phyloP scores from a whole-genome alignment of 2,797 vertebrate genomes.

The Mormyrops boulengeri region DNA sequence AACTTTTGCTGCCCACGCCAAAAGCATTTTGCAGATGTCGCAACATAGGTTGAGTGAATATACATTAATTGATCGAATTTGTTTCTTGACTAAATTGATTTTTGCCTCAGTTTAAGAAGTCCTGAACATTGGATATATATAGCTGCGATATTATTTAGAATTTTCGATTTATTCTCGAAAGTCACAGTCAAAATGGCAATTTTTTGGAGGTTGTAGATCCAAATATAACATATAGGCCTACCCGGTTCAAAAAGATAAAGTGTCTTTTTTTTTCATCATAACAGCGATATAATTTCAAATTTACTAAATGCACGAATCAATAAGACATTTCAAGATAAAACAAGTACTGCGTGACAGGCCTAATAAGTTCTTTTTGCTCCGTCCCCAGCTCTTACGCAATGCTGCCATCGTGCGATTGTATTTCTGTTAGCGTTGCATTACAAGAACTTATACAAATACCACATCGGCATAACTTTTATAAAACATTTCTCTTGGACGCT shows the following conservation, averaged over 20 bases:
- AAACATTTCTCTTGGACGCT: not conserved
- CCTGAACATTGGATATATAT: not conserved
- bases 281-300: not conserved
- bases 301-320: not conserved
- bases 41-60: not conserved
- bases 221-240: not conserved
- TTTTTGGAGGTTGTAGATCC: not conserved
- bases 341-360: not conserved
- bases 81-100: not conserved
- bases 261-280: not conserved
- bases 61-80: not conserved
- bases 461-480: not conserved
- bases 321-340: not conserved
- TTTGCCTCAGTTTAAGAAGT: not conserved
- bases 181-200: not conserved
- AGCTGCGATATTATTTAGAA: not conserved
- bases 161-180: not conserved
- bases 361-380: not conserved
- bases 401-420: conserved; percentile 10
- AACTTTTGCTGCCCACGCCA: not conserved
- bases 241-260: not conserved
- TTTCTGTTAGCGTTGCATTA: not conserved
- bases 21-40: not conserved
- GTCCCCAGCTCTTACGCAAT: not conserved
- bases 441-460: not conserved